Percentiles rank a stretch among this genome's conserved stretches.
These are phyloP conservation scores for Macroramphosus scolopax DNA, from an alignment of 2,797 vertebrate genomes.

Conservation along the genomic window DNA sequence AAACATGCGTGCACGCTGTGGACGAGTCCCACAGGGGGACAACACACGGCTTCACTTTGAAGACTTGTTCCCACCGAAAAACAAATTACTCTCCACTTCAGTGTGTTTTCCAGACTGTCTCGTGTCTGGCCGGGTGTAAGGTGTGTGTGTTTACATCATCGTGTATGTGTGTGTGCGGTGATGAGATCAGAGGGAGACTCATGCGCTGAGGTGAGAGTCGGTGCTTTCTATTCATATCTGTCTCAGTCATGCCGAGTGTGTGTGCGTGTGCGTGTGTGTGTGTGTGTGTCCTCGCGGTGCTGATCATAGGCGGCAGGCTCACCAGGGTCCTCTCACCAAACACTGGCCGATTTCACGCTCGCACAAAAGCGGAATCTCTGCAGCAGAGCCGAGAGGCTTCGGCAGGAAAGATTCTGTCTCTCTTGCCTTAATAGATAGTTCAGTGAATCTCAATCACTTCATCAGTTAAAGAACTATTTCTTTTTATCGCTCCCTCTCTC, in stretches of 20 bases:
- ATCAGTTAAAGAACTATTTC: too few species aligned
- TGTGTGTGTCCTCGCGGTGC: slow-evolving; percentile 34
- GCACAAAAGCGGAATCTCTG: slow-evolving; percentile 42
- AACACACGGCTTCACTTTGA: slow-evolving; percentile 52
- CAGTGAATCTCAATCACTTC: too few species aligned
- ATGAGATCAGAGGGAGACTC: slow-evolving; percentile 35
- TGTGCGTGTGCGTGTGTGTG: slow-evolving; percentile 33
- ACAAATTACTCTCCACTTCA: too few species aligned
- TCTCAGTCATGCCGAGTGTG: slow-evolving; percentile 11
- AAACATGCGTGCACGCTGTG: neutral
- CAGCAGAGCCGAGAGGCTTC: slow-evolving; percentile 15
- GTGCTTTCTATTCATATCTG: slow-evolving; percentile 15
- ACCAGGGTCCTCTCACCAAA: slow-evolving; percentile 57
- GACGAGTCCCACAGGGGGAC: slow-evolving; percentile 46
- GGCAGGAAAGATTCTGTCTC: slow-evolving; percentile 16
- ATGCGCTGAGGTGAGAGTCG: slow-evolving; percentile 23
- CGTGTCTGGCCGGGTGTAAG: too few species aligned
- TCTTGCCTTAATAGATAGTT: neutral
- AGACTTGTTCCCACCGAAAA: slow-evolving; percentile 45
- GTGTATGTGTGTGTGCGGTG: slow-evolving; percentile 5
- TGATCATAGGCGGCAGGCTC: slow-evolving; percentile 55
- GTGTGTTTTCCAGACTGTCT: too few species aligned
- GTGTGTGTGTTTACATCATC: too few species aligned
- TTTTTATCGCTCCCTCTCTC: too few species aligned
- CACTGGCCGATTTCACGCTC: slow-evolving; percentile 58